Evolutionary conservation across 1,140 invertebrate species (phyloP), one percentile per base, ranked within the genome.

Genomic region (Oncopodura yosiiana): DNA sequence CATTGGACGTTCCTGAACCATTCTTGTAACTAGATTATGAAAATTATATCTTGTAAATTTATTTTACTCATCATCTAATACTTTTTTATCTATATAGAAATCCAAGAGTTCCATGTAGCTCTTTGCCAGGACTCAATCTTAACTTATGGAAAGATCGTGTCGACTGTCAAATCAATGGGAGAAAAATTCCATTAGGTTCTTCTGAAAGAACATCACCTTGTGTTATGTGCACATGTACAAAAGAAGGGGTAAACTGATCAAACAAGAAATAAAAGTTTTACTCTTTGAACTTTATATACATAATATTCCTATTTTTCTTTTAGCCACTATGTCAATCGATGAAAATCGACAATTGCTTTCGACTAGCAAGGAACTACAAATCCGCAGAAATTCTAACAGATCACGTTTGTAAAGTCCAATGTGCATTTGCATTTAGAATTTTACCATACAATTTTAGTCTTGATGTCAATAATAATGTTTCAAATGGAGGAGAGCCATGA

Each of bases 191-290:
- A n/a, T 63, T 75, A 3, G 78, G 78, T 5, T 67, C 69, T 32
- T 73, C 78, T 1, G 67, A 70, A 24, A 64, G 75, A 49, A 70
- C 77, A 26, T 78, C 77, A 4, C 78, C 78, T 3, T 80, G 78
- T 58, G 70, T 77, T 6, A 77, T 74, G 59, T 80, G 78, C 60
- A 78, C 78, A n/a, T 80, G 79, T 58, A 81, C 78, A 2, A 73
- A 70, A 53, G 78, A 80, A 71, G 78, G 78, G 57, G 75, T 77
- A 65, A 72, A 68, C 67, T 14, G 3, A 14, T 14, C 9, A 41
- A 34, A 19, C 11, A 11, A 41, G 19, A 8, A 8, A 3, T 12
- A 23, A 16, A 44, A 8, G 9, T 41, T 44, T 27, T 23, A 24
- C 9, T 6, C 19, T 21, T 23, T 5, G 12, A 44, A 9, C 11